A percentile compares a stretch with the other conserved stretches of the same genome.
phyloP scores from a whole-genome alignment of 2,888 invertebrate species.

The Tipula vernalis region DNA sequence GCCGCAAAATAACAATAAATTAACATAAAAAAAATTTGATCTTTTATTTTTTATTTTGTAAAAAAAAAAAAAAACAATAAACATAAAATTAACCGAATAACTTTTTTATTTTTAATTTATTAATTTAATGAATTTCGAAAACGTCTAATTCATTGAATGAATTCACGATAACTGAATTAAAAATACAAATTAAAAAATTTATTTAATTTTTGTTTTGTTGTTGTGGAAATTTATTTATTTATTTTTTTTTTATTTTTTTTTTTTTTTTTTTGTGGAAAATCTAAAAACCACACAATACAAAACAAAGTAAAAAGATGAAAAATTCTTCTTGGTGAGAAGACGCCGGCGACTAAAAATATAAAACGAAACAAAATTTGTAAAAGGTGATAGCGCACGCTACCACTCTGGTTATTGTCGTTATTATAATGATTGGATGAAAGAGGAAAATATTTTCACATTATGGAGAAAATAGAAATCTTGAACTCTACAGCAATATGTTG shows the following conservation, averaged over 20 bases:
- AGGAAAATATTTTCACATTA: not conserved
- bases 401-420: not conserved
- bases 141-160: not conserved
- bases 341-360: not conserved
- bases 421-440: not conserved
- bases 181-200: not conserved
- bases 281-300: not conserved
- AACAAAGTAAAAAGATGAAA: not conserved
- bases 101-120: not conserved
- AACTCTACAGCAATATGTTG: not conserved
- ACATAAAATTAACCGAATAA: not conserved
- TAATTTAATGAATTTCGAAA: not conserved
- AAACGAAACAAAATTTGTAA: not conserved
- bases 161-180: not conserved
- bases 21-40: not conserved
- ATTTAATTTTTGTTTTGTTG: not conserved
- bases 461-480: not conserved
- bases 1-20: not conserved
- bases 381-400: not conserved
- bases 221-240: not conserved
- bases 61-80: not conserved
- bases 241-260: not conserved
- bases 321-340: not conserved
- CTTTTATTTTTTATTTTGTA: not conserved
- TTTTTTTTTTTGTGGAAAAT: not conserved